These are phyloP conservation scores for Lamprotornis superbus DNA, from an alignment of 2,113 vertebrate species.

Conservation along the genomic window DNA sequence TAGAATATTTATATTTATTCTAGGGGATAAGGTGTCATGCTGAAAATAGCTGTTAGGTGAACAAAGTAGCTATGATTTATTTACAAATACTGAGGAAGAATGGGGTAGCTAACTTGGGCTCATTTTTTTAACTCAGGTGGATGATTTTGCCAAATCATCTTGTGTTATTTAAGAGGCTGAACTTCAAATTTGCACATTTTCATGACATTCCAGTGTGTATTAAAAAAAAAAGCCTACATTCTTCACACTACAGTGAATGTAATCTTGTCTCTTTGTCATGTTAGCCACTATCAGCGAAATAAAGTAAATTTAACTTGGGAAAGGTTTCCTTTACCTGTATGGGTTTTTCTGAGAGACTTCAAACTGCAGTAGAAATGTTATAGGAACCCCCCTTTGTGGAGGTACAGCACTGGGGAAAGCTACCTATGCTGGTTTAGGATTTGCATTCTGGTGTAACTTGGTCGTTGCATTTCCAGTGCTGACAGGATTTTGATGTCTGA, in stretches of 20 bases:
- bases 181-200: constrained; percentile 17
- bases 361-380: background rate
- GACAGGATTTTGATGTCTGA: background rate
- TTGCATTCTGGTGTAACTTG: background rate
- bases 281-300: background rate
- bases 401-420: background rate
- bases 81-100: background rate
- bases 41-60: constrained; percentile 2
- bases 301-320: constrained; percentile 48
- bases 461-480: background rate
- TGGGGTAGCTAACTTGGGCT: background rate
- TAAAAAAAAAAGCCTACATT: background rate
- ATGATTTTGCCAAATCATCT: constrained; percentile 40
- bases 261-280: background rate
- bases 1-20: constrained; percentile 42
- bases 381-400: background rate
- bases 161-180: constrained; percentile 30
- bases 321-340: background rate
- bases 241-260: background rate
- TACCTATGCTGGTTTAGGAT: background rate
- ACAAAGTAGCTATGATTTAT: constrained; percentile 21
- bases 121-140: background rate
- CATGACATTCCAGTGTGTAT: background rate
- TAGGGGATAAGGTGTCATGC: background rate
- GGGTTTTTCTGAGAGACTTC: background rate